Base-by-base conservation (phyloP, 2,888 invertebrate genomes). In the Brachylomia viminalis region DNA sequence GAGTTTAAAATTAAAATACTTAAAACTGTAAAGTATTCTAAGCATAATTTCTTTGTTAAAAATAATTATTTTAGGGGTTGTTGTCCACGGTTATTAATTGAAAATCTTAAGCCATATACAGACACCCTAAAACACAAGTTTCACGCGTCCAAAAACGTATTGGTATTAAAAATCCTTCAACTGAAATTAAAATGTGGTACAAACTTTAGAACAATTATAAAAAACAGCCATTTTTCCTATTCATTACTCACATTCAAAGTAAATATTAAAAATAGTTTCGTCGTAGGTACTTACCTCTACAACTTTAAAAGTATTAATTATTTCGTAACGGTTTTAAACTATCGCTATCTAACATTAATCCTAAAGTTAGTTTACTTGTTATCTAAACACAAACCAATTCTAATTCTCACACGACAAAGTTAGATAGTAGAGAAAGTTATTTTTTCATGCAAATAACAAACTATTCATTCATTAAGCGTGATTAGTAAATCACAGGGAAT, bases 401-500 rank as follows among this genome's bases (percentile, higher is more conserved):
- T 58, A 72, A 30, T 49, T 62, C 17, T 70, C n/a, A 75, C 66
- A 70, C 47, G 74, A 77, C 52, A 45, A 65, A 68, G 38, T 64
- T 33, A 77, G 52, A 65, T 64, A 83, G 69, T 23, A 70, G 59
- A 72, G 61, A 80, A 75, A 68, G 64, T 82, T 71, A 62, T 77
- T 83, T 82, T 84, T 58, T 84, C 91, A 91, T 92, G 92, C 92
- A 91, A 83, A 77, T 75, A 86, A 78, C 80, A 86, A 83, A 86
- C 80, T 82, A 86, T 79, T 74, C 86, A 88, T 84, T 79, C 85
- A 85, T 73, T 80, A 85, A 80, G 79, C 77, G 75, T 79, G 70
- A 81, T 86, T 68, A 83, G 54, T 68, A 77, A 86, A 79, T 88
- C 80, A 85, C 88, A 77, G 86, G 85, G 86, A 86, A 89, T 87